phyloP scores from a whole-genome alignment of 2,113 vertebrate genomes.

The Proteles cristata region DNA sequence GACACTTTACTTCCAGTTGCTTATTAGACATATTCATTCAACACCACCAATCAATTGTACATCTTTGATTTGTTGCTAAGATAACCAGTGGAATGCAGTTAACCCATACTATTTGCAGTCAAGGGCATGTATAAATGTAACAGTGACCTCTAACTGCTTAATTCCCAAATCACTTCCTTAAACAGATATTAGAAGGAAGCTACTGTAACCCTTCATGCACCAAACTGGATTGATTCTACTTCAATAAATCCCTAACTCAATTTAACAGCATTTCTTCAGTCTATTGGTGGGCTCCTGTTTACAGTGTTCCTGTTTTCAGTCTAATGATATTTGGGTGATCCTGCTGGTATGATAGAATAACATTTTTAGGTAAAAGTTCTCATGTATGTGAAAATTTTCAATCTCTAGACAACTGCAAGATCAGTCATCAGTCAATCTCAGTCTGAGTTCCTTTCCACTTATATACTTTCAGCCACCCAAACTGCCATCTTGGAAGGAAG shows the following conservation, averaged over 20 bases:
- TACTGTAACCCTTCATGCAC: neutral
- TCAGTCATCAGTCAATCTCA: neutral
- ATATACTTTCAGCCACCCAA: neutral
- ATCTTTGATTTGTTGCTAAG: constrained; percentile 16
- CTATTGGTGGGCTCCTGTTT: neutral
- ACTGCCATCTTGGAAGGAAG: neutral
- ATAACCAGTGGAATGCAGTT: neutral
- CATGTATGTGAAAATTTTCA: neutral
- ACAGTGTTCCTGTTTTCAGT: neutral
- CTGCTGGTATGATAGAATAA: neutral
- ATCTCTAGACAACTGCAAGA: neutral
- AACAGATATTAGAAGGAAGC: neutral
- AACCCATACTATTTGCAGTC: neutral
- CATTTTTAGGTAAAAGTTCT: constrained; percentile 6
- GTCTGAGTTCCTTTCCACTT: neutral
- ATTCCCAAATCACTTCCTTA: constrained; percentile 44
- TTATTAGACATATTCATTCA: constrained; percentile 12
- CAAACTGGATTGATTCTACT: neutral
- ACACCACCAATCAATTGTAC: constrained; percentile 36
- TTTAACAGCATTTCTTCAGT: neutral
- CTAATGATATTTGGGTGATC: neutral
- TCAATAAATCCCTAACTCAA: neutral
- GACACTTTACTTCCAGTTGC: neutral
- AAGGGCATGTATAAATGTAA: constrained; percentile 1
- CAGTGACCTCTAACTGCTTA: neutral